Conservation (phyloP, 1,140 invertebrate genomes). For the Ceratina australensis region DNA sequence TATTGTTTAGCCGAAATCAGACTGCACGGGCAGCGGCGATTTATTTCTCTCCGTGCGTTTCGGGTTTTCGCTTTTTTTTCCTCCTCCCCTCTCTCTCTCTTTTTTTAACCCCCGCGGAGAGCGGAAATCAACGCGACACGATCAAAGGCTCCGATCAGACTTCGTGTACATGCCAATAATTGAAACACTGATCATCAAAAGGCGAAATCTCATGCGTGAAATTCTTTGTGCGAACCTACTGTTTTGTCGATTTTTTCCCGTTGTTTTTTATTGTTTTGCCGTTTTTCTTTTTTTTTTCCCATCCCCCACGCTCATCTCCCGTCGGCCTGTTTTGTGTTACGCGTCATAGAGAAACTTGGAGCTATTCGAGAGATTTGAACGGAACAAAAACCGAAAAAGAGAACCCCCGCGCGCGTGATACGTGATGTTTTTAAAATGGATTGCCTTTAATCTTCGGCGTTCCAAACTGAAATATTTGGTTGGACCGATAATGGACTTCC, state of each 20-base stretch:
- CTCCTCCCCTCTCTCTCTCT: not conserved
- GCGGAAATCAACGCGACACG: conserved; percentile 43
- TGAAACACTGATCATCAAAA: conserved; percentile 52
- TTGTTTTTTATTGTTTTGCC: not conserved
- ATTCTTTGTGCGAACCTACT: conserved; percentile 31
- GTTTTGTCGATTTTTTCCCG: conserved; percentile 3
- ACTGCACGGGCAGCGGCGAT: conserved; percentile 35
- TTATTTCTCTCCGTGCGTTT: conserved; percentile 27
- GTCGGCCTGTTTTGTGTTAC: not conserved
- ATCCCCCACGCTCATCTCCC: too few species aligned
- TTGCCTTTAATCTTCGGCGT: conserved; percentile 35
- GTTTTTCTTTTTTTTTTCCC: not conserved
- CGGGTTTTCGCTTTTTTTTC: too few species aligned
- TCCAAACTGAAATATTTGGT: conserved; percentile 33
- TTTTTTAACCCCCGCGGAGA: not conserved
- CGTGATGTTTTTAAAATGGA: conserved; percentile 39
- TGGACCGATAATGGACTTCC: conserved; percentile 22
- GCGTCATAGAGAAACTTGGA: conserved; percentile 21
- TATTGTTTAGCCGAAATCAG: conserved; percentile 53
- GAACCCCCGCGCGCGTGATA: not conserved
- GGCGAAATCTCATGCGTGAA: conserved; percentile 48
- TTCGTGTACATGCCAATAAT: conserved; percentile 42
- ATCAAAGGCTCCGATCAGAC: conserved; percentile 43
- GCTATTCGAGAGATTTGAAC: conserved; percentile 27
- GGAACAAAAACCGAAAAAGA: not conserved